A percentile compares a stretch with the other conserved stretches of the same genome.
phyloP scores from a whole-genome alignment of 2,797 vertebrate species.

The Poeciliopsis presidionis region DNA sequence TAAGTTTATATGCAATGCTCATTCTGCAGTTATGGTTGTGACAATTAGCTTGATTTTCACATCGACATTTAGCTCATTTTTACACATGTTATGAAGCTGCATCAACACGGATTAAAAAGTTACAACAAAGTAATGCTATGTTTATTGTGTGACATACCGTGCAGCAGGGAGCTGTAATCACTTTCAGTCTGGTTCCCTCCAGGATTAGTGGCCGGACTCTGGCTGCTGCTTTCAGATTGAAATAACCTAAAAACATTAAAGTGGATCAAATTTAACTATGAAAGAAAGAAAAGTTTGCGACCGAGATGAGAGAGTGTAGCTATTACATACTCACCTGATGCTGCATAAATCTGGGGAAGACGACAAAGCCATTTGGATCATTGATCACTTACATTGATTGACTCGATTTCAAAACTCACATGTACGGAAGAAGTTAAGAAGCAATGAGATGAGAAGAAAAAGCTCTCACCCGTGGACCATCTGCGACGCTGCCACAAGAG shows the following conservation, averaged over 20 bases:
- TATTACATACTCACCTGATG: slow-evolving; percentile 16
- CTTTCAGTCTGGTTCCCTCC: not conserved
- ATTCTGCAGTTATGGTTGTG: too few relatives aligned
- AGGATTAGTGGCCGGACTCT: not conserved
- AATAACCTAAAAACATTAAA: not conserved
- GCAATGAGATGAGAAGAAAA: not conserved
- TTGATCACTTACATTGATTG: too few relatives aligned
- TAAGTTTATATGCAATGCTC: too few relatives aligned
- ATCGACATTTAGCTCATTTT: too few relatives aligned
- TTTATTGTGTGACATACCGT: not conserved
- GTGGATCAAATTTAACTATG: rapidly evolving
- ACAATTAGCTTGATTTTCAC: too few relatives aligned
- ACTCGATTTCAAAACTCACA: too few relatives aligned
- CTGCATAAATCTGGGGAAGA: slow-evolving; percentile 15
- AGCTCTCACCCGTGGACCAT: not conserved
- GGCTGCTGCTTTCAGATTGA: not conserved
- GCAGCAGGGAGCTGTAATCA: not conserved
- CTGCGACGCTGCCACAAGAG: not conserved
- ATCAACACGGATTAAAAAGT: too few relatives aligned
- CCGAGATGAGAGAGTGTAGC: not conserved
- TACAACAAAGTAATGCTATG: not conserved
- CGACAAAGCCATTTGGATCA: too few relatives aligned
- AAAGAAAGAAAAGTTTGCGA: too few relatives aligned
- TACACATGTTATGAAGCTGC: too few relatives aligned
- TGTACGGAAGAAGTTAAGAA: too few relatives aligned